A percentile compares a stretch with the other conserved stretches of the same genome.
Evolutionary conservation across 2,888 invertebrate species (phyloP).

Genomic region (Melangyna quadrimaculata): DNA sequence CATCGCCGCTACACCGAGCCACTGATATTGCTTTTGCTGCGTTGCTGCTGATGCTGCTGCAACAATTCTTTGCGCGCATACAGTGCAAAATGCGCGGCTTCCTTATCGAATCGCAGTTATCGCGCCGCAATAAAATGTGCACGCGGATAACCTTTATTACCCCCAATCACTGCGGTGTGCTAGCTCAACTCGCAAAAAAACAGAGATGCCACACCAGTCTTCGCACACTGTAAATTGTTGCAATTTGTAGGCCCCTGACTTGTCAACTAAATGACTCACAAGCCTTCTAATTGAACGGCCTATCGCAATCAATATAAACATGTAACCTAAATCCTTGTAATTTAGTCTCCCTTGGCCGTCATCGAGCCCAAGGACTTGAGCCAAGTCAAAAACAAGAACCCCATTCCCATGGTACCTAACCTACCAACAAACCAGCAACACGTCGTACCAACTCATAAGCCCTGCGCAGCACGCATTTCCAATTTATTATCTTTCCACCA

Average conservation of each 20-base stretch:
- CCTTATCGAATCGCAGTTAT: constrained; percentile 71
- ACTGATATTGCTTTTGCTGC: not conserved
- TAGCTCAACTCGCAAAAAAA: not conserved
- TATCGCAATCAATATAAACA: constrained; percentile 70
- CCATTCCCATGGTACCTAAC: constrained; percentile 37
- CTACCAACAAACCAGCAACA: constrained; percentile 4
- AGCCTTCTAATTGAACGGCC: constrained; percentile 64
- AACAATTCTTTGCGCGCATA: constrained; percentile 28
- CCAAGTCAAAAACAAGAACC: constrained; percentile 33
- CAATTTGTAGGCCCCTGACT: constrained; percentile 40
- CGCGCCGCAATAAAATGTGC: constrained; percentile 60
- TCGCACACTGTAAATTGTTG: constrained; percentile 49
- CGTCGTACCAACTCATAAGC: constrained; percentile 43
- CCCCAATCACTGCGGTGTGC: constrained; percentile 24
- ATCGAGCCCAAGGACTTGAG: constrained; percentile 51
- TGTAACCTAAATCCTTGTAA: constrained; percentile 67
- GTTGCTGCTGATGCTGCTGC: not conserved
- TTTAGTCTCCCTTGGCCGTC: constrained; percentile 62
- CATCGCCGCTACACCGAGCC: not conserved
- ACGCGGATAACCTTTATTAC: constrained; percentile 64
- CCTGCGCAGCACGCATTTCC: constrained; percentile 70
- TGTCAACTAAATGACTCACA: constrained; percentile 68
- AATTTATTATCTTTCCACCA: constrained; percentile 55
- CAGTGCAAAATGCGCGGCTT: constrained; percentile 5
- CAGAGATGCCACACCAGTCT: constrained; percentile 23